These are phyloP conservation scores for Spilogale gracilis DNA, from an alignment of 2,113 vertebrate genomes.

Conservation along the genomic window DNA sequence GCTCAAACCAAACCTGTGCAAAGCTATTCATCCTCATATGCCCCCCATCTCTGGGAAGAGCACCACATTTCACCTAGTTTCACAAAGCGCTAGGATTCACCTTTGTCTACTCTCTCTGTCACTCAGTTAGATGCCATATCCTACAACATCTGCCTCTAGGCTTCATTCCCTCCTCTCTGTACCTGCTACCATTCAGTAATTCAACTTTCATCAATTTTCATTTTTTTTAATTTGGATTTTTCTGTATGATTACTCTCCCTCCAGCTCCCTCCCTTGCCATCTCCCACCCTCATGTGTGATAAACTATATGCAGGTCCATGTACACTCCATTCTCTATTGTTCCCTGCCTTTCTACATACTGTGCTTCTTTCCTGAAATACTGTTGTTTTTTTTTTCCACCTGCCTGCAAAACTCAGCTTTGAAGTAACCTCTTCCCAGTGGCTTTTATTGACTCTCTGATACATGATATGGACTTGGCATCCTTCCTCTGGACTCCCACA, in stretches of 20 bases:
- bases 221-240: background rate
- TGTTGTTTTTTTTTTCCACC: background rate
- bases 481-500: background rate
- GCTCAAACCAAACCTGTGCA: background rate
- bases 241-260: background rate
- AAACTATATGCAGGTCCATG: background rate
- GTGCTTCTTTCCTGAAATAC: background rate
- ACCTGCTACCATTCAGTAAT: background rate
- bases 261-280: background rate
- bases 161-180: background rate
- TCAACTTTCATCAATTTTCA: background rate
- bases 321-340: background rate
- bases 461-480: background rate
- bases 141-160: background rate
- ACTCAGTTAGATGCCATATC: background rate
- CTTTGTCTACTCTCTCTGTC: background rate
- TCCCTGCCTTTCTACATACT: background rate
- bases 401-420: background rate
- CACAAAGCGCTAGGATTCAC: background rate
- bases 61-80: background rate
- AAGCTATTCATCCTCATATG: background rate
- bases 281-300: background rate
- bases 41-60: background rate
- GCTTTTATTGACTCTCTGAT: background rate
- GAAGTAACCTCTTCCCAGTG: background rate